Evolutionary conservation across 2,797 vertebrate genomes (phyloP).

Genomic region (Acrossocheilus wenchowensis): DNA sequence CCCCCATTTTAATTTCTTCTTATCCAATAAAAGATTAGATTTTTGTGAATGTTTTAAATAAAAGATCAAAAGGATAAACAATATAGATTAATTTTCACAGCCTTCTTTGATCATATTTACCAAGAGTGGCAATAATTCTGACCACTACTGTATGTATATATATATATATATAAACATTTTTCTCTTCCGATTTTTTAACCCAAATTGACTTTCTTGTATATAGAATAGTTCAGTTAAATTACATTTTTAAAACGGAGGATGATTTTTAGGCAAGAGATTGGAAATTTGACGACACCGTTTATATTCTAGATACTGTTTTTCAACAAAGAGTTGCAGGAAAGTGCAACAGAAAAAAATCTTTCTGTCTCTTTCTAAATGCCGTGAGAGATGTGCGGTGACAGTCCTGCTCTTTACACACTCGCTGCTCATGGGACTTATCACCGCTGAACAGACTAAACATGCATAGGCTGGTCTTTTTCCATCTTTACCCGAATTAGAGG

Average conservation of each 20-base stretch:
- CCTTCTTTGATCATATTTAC: no score
- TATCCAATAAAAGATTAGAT: no score
- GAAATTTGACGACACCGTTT: background rate
- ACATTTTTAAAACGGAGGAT: no score
- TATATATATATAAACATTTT: no score
- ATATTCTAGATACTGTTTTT: background rate
- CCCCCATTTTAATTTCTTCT: no score
- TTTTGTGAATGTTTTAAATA: no score
- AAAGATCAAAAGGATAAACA: no score
- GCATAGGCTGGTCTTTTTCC: slow-evolving; percentile 74
- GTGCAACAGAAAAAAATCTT: background rate
- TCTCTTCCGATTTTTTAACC: background rate
- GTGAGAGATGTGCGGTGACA: slow-evolving; percentile 33
- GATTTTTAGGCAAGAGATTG: background rate
- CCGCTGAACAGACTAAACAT: slow-evolving; percentile 79
- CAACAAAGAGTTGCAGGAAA: slow-evolving; percentile 6
- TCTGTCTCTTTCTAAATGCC: slow-evolving; percentile 27
- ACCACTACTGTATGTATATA: no score
- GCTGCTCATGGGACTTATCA: slow-evolving; percentile 78
- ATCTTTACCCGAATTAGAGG: slow-evolving; percentile 66
- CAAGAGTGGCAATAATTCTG: no score
- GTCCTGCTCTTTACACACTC: slow-evolving; percentile 49
- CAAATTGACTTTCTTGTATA: background rate
- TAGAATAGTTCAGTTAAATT: background rate
- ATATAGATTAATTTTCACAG: no score